Evolutionary conservation across 2,113 vertebrate species (phyloP).

Genomic region (Gymnobelideus leadbeateri): DNA sequence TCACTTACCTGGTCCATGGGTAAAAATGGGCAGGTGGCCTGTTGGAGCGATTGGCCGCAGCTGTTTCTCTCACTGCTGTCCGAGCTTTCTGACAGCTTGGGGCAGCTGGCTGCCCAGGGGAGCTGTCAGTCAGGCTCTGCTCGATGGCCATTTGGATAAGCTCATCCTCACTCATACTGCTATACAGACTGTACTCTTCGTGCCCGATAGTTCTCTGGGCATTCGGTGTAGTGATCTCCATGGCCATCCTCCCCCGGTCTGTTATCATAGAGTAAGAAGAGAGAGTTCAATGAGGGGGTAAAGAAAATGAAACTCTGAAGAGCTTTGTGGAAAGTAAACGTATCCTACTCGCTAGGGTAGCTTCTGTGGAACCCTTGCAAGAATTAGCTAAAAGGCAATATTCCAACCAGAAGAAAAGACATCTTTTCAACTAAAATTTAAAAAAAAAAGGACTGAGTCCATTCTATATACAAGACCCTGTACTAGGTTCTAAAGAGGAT

Average conservation of each 20-base stretch:
- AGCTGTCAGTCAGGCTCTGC: conserved; percentile 89
- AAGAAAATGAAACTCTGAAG: neutral
- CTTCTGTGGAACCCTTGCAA: neutral
- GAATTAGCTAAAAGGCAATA: neutral
- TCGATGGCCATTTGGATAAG: conserved; percentile 95
- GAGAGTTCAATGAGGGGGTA: neutral
- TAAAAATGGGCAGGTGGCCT: conserved; percentile 78
- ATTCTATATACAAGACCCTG: neutral
- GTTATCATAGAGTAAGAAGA: conserved; percentile 37
- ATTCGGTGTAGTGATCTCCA: conserved; percentile 76
- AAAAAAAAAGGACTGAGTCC: neutral
- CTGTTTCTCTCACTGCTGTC: conserved; percentile 23
- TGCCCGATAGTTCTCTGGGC: conserved; percentile 76
- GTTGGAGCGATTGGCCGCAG: neutral
- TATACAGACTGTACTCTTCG: conserved; percentile 94
- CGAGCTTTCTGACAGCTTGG: conserved; percentile 74
- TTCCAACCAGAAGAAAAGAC: neutral
- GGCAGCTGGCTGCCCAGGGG: conserved; percentile 33
- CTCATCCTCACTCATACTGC: conserved; percentile 92
- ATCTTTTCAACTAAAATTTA: neutral
- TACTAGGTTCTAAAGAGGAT: neutral
- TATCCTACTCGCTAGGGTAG: neutral
- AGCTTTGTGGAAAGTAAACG: conserved; percentile 25
- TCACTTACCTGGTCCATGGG: conserved; percentile 85
- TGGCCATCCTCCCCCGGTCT: conserved; percentile 65